A percentile compares a stretch with the other conserved stretches of the same genome.
These are phyloP conservation scores for Rattus rattus DNA, from an alignment of 2,113 vertebrate species.

Conservation along the genomic window DNA sequence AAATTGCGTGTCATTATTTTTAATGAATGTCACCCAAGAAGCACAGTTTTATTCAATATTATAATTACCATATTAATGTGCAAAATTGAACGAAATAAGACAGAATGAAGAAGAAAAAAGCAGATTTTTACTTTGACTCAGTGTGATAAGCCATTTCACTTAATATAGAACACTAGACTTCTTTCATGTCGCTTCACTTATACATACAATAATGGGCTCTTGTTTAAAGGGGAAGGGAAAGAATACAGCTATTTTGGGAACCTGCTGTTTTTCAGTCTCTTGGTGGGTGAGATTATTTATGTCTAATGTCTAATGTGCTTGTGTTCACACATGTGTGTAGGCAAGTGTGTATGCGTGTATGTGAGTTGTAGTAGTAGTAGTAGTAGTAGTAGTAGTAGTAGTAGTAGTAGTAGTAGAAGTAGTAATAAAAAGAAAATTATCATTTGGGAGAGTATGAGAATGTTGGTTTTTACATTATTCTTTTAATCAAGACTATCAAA, in stretches of 20 bases:
- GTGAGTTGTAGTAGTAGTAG: background rate
- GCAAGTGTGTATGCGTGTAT: background rate
- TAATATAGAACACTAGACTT: background rate
- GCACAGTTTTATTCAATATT: background rate
- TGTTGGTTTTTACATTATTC: background rate
- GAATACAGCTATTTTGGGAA: background rate
- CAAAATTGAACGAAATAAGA: background rate
- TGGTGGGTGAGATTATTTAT: background rate
- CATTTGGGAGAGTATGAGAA: background rate
- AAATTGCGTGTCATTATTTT: constrained; percentile 36
- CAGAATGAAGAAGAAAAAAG: background rate
- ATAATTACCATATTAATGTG: constrained; percentile 24
- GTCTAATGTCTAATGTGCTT: background rate
- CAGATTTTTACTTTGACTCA: constrained; percentile 7
- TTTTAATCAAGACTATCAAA: constrained; percentile 47
- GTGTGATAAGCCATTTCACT: background rate
- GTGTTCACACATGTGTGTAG: background rate
- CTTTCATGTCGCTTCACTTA: background rate
- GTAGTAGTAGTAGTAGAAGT: no score
- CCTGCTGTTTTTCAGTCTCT: background rate
- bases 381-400: no score
- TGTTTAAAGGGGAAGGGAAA: background rate
- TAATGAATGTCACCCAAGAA: constrained; percentile 1
- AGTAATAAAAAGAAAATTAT: background rate
- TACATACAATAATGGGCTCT: background rate